Conservation (phyloP, 2,888 invertebrate genomes). For the Philopedon plagiatum region DNA sequence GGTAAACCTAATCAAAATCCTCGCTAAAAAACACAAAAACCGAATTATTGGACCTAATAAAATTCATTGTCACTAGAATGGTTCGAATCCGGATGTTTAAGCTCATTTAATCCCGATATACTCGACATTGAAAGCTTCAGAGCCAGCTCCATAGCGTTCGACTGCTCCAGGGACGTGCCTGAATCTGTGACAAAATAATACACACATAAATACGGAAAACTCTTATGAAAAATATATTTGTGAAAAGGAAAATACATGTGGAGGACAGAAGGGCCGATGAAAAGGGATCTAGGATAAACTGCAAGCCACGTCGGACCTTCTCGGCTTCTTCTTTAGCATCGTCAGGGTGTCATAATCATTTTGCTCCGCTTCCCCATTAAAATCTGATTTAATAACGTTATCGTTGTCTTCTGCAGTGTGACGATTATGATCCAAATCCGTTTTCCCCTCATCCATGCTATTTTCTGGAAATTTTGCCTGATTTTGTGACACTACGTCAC, state of each 20-base stretch:
- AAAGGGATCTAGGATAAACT: conserved; percentile 25
- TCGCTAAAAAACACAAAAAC: too few species aligned
- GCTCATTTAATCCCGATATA: conserved; percentile 52
- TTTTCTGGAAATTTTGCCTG: background rate
- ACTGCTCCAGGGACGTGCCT: conserved; percentile 30
- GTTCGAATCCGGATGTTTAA: conserved; percentile 52
- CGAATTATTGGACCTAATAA: conserved; percentile 37
- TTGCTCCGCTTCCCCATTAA: background rate
- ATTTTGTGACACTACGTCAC: background rate
- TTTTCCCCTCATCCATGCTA: background rate
- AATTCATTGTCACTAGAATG: conserved; percentile 59
- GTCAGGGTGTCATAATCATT: conserved; percentile 8
- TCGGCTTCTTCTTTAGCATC: conserved; percentile 45
- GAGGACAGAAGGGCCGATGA: background rate
- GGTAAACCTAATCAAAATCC: too few species aligned
- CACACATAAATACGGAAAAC: background rate
- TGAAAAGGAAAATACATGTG: background rate
- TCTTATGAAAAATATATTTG: background rate
- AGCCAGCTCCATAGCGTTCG: conserved; percentile 52
- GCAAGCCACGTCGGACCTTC: conserved; percentile 46
- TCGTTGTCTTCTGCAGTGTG: background rate
- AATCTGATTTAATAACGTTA: background rate
- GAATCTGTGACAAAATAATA: conserved; percentile 51
- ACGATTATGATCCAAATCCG: background rate
- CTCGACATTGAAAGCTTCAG: conserved; percentile 55